phyloP scores from a whole-genome alignment of 2,888 invertebrate species.

The Acronicta leporina region DNA sequence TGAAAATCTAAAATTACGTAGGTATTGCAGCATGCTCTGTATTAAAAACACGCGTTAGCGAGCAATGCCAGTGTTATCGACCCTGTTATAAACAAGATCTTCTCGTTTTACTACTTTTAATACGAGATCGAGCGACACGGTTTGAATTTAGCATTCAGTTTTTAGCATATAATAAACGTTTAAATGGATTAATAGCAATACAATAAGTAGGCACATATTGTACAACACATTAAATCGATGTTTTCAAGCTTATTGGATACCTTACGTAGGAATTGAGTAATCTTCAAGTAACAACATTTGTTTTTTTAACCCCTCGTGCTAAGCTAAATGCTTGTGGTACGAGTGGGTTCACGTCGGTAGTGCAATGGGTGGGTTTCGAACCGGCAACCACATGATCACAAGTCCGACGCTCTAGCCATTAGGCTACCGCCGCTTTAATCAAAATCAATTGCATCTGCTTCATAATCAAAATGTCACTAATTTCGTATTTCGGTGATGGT shows the following conservation, averaged over 20 bases:
- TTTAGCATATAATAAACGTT: constrained; percentile 15
- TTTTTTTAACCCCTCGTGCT: no score
- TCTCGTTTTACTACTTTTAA: constrained; percentile 41
- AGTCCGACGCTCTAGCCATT: no score
- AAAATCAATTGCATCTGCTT: no score
- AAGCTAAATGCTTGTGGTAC: no score
- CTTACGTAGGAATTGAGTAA: constrained; percentile 15
- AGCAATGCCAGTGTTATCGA: constrained; percentile 43
- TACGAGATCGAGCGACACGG: constrained; percentile 12
- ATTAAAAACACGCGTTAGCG: constrained; percentile 25
- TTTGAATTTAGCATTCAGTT: constrained; percentile 20
- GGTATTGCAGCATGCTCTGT: constrained; percentile 9
- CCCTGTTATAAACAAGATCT: constrained; percentile 49
- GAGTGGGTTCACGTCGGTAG: no score
- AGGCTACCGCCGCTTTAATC: no score
- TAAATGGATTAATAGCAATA: background rate
- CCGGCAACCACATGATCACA: no score
- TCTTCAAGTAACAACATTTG: constrained; percentile 17
- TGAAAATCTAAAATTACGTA: constrained; percentile 11
- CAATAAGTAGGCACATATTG: background rate
- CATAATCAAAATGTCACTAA: no score
- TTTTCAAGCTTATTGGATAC: constrained; percentile 11
- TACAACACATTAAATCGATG: constrained; percentile 6
- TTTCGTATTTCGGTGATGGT: no score
- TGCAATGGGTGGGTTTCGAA: no score